Conservation (phyloP, 2,888 invertebrate species). For the Agrypnus murinus region DNA sequence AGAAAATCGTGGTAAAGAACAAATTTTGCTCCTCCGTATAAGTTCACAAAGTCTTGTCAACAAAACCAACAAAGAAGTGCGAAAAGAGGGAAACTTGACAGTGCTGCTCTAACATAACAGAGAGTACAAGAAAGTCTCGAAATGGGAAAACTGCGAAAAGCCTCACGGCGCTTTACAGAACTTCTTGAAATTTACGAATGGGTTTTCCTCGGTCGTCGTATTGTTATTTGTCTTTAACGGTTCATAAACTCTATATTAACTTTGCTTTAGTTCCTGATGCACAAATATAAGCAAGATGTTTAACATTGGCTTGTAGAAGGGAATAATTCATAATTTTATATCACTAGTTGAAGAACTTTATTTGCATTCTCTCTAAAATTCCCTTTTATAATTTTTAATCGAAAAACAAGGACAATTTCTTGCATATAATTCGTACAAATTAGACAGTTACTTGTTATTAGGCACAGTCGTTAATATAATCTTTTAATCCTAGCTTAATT, state of each 20-base stretch:
- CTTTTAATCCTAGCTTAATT: conserved; percentile 18
- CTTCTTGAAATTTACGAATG: conserved; percentile 17
- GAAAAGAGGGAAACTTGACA: conserved; percentile 39
- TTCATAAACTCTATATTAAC: conserved; percentile 10
- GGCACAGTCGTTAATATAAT: conserved; percentile 8
- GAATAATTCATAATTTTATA: no score
- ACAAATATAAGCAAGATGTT: no score
- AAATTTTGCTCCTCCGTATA: conserved; percentile 35
- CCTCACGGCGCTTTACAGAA: conserved; percentile 17
- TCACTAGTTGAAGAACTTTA: no score
- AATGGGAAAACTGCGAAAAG: conserved; percentile 42
- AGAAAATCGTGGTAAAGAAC: conserved; percentile 27
- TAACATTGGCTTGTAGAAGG: no score
- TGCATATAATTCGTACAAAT: conserved; percentile 14
- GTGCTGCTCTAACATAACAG: conserved; percentile 40
- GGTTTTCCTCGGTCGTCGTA: neutral
- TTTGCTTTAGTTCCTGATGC: neutral
- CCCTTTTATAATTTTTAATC: no score
- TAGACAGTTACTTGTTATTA: neutral
- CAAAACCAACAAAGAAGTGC: conserved; percentile 44
- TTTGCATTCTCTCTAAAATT: no score
- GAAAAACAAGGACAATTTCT: no score
- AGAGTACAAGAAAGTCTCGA: conserved; percentile 28
- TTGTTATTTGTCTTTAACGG: conserved; percentile 19
- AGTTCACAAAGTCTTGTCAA: conserved; percentile 44